Base-by-base conservation (phyloP, 2,113 vertebrate genomes). In the Sinocyclocheilus anshuiensis region DNA sequence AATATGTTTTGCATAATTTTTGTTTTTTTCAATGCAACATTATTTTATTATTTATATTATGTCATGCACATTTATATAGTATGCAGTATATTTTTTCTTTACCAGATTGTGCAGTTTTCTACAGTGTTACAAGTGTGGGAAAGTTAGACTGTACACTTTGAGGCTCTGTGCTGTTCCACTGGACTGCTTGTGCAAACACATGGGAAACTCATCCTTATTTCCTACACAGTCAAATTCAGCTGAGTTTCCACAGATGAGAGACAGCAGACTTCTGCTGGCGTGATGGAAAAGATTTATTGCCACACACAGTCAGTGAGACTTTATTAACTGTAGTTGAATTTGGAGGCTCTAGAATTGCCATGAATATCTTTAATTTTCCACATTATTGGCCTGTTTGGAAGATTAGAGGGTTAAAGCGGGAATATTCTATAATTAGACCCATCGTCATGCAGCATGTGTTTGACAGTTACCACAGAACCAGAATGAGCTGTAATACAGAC, bases 341-440 rank as follows among this genome's bases (percentile, higher is more conserved):
- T 48, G 6, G 6, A 79, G 24, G 39, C n/a, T 82, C 39, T 48
- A 22, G 81, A 72, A 33, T 7, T 69, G 15, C 57, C 13, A 13
- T 9, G 48, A 77, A 59, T 45, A 63, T 50, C 22, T 22, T n/a
- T 6, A 36, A 33, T 61, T 72, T 74, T 88, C 74, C 67, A 67
- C 24, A 59, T 86, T 45, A 80, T 33, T 84, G 76, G 39, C 16
- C 18, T 9, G n/a, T 53, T 15, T 45, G n/a, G 45, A 80, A 45
- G 59, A 59, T 80, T 65, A 48, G 5, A 63, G 8, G 15, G 42
- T 15, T 71, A 85, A 55, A 74, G 33, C 20, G 3, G 4, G 53
- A 29, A 84, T 67, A 71, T 75, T 86, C 76, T 88, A 84, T 80
- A 84, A 76, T 86, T 86, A 80, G 63, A 55, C 26, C 45, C 16